Evolutionary conservation across 2,797 vertebrate species (phyloP).

Genomic region (Tarsius wallacei): DNA sequence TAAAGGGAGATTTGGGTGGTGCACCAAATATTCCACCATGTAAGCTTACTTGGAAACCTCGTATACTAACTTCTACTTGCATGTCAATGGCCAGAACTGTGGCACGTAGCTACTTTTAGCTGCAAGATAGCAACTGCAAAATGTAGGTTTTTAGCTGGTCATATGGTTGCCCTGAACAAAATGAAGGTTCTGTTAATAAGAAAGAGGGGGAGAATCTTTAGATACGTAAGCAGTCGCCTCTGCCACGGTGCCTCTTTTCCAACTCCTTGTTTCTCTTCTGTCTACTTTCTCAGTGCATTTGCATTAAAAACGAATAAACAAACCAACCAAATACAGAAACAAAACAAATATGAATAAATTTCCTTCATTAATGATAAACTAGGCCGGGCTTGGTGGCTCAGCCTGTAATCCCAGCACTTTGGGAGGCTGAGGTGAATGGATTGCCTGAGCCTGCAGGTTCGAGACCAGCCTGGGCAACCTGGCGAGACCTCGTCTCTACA

Average conservation of each 20-base stretch:
- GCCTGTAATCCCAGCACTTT: no score
- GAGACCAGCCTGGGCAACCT: no score
- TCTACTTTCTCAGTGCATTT: slow-evolving; percentile 35
- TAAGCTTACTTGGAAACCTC: slow-evolving; percentile 19
- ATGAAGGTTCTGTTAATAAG: slow-evolving; percentile 48
- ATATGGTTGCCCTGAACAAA: slow-evolving; percentile 17
- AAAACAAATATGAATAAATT: slow-evolving; percentile 56
- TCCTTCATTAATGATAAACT: background rate
- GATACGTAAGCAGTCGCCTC: background rate
- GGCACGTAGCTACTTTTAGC: background rate
- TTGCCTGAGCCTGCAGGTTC: no score
- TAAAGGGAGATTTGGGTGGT: background rate
- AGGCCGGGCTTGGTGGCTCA: no score
- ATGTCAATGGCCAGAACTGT: slow-evolving; percentile 10
- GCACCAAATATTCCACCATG: background rate
- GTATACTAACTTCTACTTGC: background rate
- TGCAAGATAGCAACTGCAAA: background rate
- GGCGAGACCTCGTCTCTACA: no score
- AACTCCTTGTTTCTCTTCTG: background rate
- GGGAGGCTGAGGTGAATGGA: no score
- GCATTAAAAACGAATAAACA: slow-evolving; percentile 63
- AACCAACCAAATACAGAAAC: slow-evolving; percentile 37
- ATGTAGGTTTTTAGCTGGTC: slow-evolving; percentile 32
- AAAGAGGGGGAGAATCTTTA: slow-evolving; percentile 35
- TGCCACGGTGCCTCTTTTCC: background rate